phyloP scores from a whole-genome alignment of 2,113 vertebrate species.

The Hyperoodon ampullatus region DNA sequence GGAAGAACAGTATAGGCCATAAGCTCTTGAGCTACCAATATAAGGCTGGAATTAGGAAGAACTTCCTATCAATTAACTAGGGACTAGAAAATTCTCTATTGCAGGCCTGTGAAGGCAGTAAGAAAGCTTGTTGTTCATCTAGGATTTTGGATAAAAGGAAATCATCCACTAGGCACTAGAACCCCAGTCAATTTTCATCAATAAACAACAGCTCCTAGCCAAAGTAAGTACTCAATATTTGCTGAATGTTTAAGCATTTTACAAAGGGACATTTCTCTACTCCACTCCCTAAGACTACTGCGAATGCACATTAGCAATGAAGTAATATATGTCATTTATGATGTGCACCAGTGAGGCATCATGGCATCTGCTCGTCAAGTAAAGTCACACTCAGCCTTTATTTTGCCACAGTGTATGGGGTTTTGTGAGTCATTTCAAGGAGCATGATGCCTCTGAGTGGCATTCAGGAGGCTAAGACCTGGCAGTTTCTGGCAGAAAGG shows the following conservation, averaged over 20 bases:
- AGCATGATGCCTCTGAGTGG: slow-evolving; percentile 5
- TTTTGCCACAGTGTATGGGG: background rate
- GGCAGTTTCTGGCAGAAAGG: slow-evolving; percentile 53
- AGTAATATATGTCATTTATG: background rate
- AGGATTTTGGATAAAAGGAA: background rate
- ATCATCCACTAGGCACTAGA: background rate
- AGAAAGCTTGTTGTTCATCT: background rate
- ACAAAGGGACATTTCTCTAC: background rate
- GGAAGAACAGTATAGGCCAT: background rate
- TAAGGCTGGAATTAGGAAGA: background rate
- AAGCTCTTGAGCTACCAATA: background rate
- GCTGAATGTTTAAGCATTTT: background rate
- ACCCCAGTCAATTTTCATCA: background rate
- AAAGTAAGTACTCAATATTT: background rate
- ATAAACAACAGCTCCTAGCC: background rate
- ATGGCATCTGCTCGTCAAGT: slow-evolving; percentile 6
- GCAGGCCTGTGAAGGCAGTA: background rate
- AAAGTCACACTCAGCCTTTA: slow-evolving; percentile 30
- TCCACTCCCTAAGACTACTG: background rate
- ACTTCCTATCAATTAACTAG: background rate
- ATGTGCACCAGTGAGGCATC: background rate
- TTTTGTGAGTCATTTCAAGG: background rate
- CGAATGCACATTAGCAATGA: background rate
- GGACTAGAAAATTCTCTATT: background rate
- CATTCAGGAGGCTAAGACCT: slow-evolving; percentile 31